These are phyloP conservation scores for Dryomyza anilis DNA, from an alignment of 2,888 invertebrate species.

Conservation along the genomic window DNA sequence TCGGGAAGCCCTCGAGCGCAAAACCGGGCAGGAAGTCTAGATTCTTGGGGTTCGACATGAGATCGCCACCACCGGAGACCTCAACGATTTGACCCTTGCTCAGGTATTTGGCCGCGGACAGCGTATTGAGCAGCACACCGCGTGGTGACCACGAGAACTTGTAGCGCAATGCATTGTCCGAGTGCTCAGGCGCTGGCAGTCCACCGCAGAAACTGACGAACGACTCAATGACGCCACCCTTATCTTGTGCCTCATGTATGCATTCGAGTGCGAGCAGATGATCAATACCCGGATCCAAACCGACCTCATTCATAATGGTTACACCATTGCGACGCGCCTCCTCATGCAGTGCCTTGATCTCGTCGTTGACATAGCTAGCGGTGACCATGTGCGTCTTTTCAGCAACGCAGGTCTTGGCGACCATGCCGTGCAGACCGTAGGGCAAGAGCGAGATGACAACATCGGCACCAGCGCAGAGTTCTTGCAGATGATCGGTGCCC, in stretches of 20 bases:
- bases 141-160: slow-evolving; percentile 98
- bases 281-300: slow-evolving; percentile 98
- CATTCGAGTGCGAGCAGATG: slow-evolving; percentile 96
- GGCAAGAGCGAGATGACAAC: slow-evolving; percentile 89
- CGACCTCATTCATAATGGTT: slow-evolving; percentile 94
- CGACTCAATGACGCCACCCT: slow-evolving; percentile 90
- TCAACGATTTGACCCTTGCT: slow-evolving; percentile 84
- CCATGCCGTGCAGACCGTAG: slow-evolving; percentile 83
- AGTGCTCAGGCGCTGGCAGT: slow-evolving; percentile 94
- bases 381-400: slow-evolving; percentile 92
- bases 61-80: slow-evolving; percentile 84
- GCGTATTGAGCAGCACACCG: slow-evolving; percentile 88
- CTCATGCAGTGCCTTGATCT: slow-evolving; percentile 78
- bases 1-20: slow-evolving; percentile 94
- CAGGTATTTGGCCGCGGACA: slow-evolving; percentile 87
- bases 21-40: slow-evolving; percentile 95
- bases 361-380: slow-evolving; percentile 89
- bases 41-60: slow-evolving; percentile 80
- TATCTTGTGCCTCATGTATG: slow-evolving; percentile 87
- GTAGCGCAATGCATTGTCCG: slow-evolving; percentile 86
- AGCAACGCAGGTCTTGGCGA: slow-evolving; percentile 86
- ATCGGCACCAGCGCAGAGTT: slow-evolving; percentile 75
- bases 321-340: slow-evolving; percentile 88
- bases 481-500: slow-evolving; percentile 69
- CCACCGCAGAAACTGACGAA: slow-evolving; percentile 98